A percentile compares a stretch with the other conserved stretches of the same genome.
These are phyloP conservation scores for Camponotus floridanus DNA, from an alignment of 1,140 invertebrate genomes.

Conservation along the genomic window DNA sequence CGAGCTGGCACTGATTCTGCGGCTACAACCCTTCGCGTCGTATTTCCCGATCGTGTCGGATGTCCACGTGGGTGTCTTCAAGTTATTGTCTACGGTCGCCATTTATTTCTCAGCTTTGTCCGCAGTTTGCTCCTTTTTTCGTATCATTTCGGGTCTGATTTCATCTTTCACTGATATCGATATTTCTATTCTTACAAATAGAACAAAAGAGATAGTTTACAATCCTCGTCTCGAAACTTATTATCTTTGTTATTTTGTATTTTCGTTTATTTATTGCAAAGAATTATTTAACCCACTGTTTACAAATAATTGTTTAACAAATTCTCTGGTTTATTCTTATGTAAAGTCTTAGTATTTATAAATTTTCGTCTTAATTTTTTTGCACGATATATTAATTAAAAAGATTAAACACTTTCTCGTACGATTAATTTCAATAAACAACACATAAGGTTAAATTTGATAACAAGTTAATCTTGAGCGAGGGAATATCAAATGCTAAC, in stretches of 20 bases:
- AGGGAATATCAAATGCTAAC: background rate
- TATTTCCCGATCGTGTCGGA: conserved; percentile 50
- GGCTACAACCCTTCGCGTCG: conserved; percentile 53
- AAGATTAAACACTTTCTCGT: conserved; percentile 10
- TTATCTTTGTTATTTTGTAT: background rate
- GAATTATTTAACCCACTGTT: background rate
- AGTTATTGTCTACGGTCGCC: conserved; percentile 47
- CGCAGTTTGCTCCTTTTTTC: conserved; percentile 6
- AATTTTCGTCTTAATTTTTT: conserved; percentile 19
- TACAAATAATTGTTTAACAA: conserved; percentile 2
- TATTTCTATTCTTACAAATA: background rate
- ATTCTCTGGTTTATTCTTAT: background rate
- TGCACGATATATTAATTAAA: no score
- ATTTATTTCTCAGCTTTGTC: conserved; percentile 37
- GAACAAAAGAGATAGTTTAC: conserved; percentile 4
- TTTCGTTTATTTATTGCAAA: background rate
- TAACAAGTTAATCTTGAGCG: conserved; percentile 5
- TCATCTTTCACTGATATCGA: conserved; percentile 5
- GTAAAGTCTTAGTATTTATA: background rate
- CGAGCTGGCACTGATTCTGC: conserved; percentile 28
- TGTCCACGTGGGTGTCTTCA: conserved; percentile 48
- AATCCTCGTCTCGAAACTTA: background rate
- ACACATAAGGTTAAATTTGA: background rate
- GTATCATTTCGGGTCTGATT: conserved; percentile 20
- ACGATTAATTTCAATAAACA: conserved; percentile 30